A percentile compares a stretch with the other conserved stretches of the same genome.
These are phyloP conservation scores for Bufotes viridis DNA, from an alignment of 2,797 vertebrate genomes.

Conservation along the genomic window DNA sequence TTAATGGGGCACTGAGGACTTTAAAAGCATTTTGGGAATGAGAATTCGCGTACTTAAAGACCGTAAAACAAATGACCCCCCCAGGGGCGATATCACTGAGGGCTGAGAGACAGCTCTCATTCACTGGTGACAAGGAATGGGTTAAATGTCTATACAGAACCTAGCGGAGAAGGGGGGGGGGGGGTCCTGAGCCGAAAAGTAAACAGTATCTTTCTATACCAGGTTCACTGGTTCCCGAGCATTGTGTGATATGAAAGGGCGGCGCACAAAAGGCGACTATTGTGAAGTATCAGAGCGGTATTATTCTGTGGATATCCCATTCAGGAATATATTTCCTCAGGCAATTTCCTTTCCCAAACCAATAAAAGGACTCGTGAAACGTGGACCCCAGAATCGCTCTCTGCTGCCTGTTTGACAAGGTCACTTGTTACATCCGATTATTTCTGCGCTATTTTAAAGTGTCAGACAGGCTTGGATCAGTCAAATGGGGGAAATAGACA, in stretches of 20 bases:
- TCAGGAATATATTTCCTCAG: constrained; percentile 71
- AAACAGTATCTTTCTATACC: constrained; percentile 66
- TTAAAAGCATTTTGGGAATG: constrained; percentile 18
- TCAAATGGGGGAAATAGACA: not conserved
- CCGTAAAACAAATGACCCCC: constrained; percentile 40
- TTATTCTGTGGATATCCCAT: constrained; percentile 65
- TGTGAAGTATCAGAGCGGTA: constrained; percentile 64
- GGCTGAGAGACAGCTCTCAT: not conserved
- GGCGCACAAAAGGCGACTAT: constrained; percentile 68
- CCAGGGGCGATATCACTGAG: constrained; percentile 3
- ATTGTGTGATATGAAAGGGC: constrained; percentile 69
- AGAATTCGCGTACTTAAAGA: constrained; percentile 8
- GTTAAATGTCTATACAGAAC: constrained; percentile 1
- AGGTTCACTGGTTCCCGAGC: constrained; percentile 68
- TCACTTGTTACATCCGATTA: constrained; percentile 1
- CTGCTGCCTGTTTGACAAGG: constrained; percentile 69
- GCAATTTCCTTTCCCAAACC: constrained; percentile 78
- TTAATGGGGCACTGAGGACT: constrained; percentile 48
- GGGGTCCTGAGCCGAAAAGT: constrained; percentile 65
- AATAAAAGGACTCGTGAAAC: constrained; percentile 72
- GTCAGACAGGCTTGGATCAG: not conserved
- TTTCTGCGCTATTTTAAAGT: constrained; percentile 8
- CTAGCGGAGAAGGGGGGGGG: constrained; percentile 57
- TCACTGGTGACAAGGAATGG: constrained; percentile 17
- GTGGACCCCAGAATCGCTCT: constrained; percentile 67